A percentile compares a stretch with the other conserved stretches of the same genome.
Conservation (phyloP, 1,140 invertebrate genomes). For the Sarcophaga bullata region DNA sequence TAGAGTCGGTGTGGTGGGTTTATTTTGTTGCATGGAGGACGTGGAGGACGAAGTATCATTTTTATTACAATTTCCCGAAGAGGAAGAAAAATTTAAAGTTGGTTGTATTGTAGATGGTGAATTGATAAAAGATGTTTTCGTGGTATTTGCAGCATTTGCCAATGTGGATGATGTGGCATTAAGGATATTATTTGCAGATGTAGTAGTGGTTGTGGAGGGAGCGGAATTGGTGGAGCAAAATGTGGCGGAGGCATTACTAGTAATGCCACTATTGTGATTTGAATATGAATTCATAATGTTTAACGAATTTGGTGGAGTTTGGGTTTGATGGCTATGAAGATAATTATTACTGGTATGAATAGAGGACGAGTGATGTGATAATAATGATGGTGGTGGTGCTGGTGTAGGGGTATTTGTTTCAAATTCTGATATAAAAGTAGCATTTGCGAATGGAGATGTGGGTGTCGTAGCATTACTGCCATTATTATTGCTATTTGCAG, state of each 20-base stretch:
- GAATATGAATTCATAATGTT: conserved; percentile 37
- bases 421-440: conserved; percentile 45
- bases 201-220: neutral
- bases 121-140: conserved; percentile 41
- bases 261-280: conserved; percentile 30
- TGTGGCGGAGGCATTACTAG: conserved; percentile 6
- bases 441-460: conserved; percentile 44
- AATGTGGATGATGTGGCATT: conserved; percentile 52
- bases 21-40: conserved; percentile 27
- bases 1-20: conserved; percentile 42
- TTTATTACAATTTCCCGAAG: neutral
- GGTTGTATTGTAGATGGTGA: neutral
- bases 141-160: conserved; percentile 47
- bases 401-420: conserved; percentile 3
- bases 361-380: conserved; percentile 26
- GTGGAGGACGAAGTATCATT: conserved; percentile 32
- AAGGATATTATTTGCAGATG: conserved; percentile 44
- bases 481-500: conserved; percentile 38
- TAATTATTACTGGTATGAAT: conserved; percentile 25
- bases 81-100: neutral
- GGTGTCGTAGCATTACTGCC: conserved; percentile 30
- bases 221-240: neutral
- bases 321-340: neutral
- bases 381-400: conserved; percentile 28
- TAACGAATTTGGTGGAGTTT: conserved; percentile 36